phyloP scores from a whole-genome alignment of 1,140 invertebrate species.

The Scaptomyza montana region DNA sequence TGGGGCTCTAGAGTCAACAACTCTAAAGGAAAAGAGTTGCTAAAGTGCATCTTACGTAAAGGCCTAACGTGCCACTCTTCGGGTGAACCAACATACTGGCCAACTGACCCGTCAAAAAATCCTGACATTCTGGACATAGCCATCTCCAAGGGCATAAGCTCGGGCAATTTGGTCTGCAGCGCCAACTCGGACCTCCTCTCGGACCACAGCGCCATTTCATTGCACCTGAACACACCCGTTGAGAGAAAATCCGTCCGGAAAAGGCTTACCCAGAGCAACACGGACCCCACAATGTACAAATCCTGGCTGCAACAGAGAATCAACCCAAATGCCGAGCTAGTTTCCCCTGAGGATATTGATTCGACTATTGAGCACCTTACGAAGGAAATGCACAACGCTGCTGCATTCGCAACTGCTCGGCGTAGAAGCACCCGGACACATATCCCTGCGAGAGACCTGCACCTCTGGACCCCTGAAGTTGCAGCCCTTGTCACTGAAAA shows the following conservation, averaged over 20 bases:
- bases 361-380: too few species aligned
- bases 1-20: neutral
- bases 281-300: too few species aligned
- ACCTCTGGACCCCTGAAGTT: neutral
- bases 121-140: neutral
- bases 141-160: neutral
- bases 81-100: neutral
- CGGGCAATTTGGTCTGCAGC: neutral
- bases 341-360: too few species aligned
- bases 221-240: neutral
- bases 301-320: too few species aligned
- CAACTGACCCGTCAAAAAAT: neutral
- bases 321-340: too few species aligned
- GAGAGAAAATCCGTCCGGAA: too few species aligned
- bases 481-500: neutral
- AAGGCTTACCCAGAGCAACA: too few species aligned
- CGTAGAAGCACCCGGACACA: neutral
- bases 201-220: neutral
- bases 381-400: neutral
- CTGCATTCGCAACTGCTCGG: neutral
- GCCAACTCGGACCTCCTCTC: neutral
- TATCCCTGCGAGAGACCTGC: neutral
- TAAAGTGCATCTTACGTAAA: neutral
- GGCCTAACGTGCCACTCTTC: neutral
- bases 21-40: neutral